Base-by-base conservation (phyloP, 2,797 vertebrate species). In the Chiloscyllium punctatum region DNA sequence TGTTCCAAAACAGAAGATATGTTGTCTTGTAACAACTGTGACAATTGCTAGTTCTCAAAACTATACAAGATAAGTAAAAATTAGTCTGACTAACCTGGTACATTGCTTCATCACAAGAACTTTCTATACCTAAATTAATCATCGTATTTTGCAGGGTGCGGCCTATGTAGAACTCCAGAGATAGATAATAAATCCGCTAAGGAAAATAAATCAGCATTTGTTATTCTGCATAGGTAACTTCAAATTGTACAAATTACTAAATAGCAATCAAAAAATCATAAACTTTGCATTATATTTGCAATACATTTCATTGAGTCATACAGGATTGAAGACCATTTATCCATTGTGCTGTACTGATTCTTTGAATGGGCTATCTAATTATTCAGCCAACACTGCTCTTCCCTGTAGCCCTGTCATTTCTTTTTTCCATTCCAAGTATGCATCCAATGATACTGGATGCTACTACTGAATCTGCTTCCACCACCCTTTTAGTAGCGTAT, bases 161-260 rank as follows among this genome's bases (percentile, higher is more conserved):
- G 94, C 99, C 99, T 98, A 99, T 99, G 97, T 99, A 99, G 97
- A 99, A 99, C 97, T 99, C 99, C 97, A 99, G 97, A 72, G 99
- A 99, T 69, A 99, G 98, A 96, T 99, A 99, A 96, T 99, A 99
- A n/a, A 99, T 98, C 96, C 99, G 98, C 99, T 99, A 11, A 9
- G 97, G 66, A 94, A 90, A 72, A 72, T 30, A 33, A 42, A 84
- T 84, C 18, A 92, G 13, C 42, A 37, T 94, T 30, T 69, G 66
- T n/a, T 27, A 77, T 62, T 57, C 33, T 18, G 27, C n/a, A 82
- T 37, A 7, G 66, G 53, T 79, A 95, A 79, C 51, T 69, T 18
- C 37, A 94, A 53, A 94, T 74, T 94, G 23, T 25, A 94, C 68
- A 62, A 51, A 30, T 27, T 8, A 94, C 42, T 16, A 94, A 94